phyloP scores from a whole-genome alignment of 2,888 invertebrate genomes.

The Mesoligia furuncula region DNA sequence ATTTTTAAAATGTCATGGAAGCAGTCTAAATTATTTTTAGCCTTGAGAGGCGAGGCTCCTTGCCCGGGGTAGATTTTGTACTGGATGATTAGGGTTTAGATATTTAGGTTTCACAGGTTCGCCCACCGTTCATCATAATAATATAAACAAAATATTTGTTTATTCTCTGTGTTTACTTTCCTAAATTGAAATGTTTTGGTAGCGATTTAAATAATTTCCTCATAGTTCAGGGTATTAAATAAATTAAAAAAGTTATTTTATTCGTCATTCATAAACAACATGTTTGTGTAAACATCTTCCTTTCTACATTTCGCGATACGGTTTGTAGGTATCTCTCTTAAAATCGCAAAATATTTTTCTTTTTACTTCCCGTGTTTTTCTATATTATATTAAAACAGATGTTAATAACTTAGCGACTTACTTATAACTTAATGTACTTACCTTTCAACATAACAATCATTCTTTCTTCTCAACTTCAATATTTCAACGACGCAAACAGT shows the following conservation, averaged over 20 bases:
- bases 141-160: background rate
- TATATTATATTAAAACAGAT: background rate
- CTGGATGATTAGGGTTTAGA: background rate
- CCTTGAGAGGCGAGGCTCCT: background rate
- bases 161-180: background rate
- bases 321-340: no score
- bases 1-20: no score
- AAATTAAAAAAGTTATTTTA: background rate
- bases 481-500: constrained; percentile 22
- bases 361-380: background rate
- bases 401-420: constrained; percentile 1
- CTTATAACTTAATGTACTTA: constrained; percentile 11
- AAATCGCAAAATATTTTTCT: background rate
- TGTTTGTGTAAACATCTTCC: background rate
- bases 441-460: constrained; percentile 22
- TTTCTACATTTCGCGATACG: background rate
- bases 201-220: background rate
- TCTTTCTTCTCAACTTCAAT: constrained; percentile 8
- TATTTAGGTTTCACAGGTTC: background rate
- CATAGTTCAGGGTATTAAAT: background rate
- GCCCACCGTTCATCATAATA: background rate
- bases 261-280: background rate
- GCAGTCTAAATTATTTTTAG: background rate
- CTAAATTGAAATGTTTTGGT: background rate
- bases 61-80: background rate